Conservation (phyloP, 2,113 vertebrate genomes). For the Loxodonta africana region DNA sequence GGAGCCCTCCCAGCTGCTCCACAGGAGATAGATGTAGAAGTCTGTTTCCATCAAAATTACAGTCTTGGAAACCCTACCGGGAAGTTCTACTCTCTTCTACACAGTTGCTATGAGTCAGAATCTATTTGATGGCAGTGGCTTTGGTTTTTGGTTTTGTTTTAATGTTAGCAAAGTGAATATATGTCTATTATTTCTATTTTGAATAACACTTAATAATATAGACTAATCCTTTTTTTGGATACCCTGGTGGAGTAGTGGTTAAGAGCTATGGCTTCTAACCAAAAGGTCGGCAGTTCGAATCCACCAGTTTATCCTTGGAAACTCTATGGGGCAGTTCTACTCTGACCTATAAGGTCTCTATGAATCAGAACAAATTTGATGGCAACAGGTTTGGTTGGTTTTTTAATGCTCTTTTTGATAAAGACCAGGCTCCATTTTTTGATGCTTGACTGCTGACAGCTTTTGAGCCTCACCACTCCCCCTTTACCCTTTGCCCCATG, state of each 20-base stretch:
- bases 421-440: neutral
- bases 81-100: neutral
- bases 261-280: too few species aligned
- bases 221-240: neutral
- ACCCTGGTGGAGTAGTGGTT: too few species aligned
- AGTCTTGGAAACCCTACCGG: too few species aligned
- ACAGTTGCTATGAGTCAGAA: neutral
- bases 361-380: too few species aligned
- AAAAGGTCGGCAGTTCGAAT: too few species aligned
- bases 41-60: too few species aligned
- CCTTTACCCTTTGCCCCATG: accelerated
- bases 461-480: neutral
- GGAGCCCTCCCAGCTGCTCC: too few species aligned
- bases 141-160: neutral
- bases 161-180: neutral
- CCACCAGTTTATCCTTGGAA: too few species aligned
- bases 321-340: too few species aligned
- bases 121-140: neutral
- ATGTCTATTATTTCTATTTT: neutral
- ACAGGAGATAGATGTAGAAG: too few species aligned
- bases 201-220: neutral
- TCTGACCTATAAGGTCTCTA: too few species aligned
- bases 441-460: neutral
- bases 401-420: neutral
- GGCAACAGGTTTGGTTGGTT: too few species aligned